Conservation (phyloP, 2,797 vertebrate genomes). For the Otolemur crassicaudatus region DNA sequence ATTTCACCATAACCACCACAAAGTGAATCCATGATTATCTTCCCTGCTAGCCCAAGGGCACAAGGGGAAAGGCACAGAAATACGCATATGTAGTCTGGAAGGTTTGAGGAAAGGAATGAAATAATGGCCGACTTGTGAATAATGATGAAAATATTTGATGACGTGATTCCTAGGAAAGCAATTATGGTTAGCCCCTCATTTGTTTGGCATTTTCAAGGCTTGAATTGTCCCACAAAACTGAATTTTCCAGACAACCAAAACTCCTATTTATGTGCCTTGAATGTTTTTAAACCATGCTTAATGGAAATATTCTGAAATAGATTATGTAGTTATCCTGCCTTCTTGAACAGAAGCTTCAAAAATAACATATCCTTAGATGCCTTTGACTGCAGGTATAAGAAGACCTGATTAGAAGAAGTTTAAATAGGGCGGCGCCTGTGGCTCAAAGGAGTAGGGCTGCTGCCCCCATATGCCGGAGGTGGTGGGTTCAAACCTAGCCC, state of each 20-base stretch:
- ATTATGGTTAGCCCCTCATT: slow-evolving; percentile 83
- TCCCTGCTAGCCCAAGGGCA: neutral
- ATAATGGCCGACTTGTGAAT: slow-evolving; percentile 69
- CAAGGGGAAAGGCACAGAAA: neutral
- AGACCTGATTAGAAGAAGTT: slow-evolving; percentile 27
- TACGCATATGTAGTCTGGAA: neutral
- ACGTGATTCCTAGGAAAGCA: slow-evolving; percentile 75
- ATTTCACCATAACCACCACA: neutral
- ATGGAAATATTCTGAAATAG: slow-evolving; percentile 73
- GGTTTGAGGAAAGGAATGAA: slow-evolving; percentile 31
- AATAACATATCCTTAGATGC: slow-evolving; percentile 30
- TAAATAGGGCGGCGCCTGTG: too few species aligned
- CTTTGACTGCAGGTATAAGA: slow-evolving; percentile 41
- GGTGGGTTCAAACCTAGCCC: too few species aligned
- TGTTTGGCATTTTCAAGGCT: slow-evolving; percentile 77
- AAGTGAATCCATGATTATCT: neutral
- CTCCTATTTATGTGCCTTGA: slow-evolving; percentile 68
- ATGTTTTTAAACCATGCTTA: slow-evolving; percentile 66
- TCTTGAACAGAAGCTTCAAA: slow-evolving; percentile 61
- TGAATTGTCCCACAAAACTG: slow-evolving; percentile 74
- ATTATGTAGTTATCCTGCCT: slow-evolving; percentile 59
- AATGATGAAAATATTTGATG: slow-evolving; percentile 77
- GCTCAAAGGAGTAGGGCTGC: too few species aligned
- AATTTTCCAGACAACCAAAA: slow-evolving; percentile 79
- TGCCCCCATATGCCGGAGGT: too few species aligned